These are phyloP conservation scores for Liolophura sinensis DNA, from an alignment of 1,140 invertebrate species.

Conservation along the genomic window DNA sequence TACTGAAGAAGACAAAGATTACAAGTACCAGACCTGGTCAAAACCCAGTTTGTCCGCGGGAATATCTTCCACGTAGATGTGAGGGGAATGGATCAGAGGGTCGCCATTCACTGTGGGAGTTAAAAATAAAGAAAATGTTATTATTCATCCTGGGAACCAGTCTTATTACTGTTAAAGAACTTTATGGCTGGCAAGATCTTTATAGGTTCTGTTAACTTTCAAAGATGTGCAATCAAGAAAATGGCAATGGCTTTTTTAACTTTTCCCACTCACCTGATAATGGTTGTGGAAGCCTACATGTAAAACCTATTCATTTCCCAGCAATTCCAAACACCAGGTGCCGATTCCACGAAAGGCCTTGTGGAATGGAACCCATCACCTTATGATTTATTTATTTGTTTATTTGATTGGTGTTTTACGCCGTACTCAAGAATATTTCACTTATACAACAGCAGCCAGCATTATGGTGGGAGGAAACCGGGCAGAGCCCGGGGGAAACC, in stretches of 20 bases:
- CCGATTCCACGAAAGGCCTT: too few species aligned
- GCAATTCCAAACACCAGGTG: too few species aligned
- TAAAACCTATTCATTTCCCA: background rate
- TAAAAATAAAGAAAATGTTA: background rate
- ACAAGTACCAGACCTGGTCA: slow-evolving; percentile 60
- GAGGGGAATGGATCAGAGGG: slow-evolving; percentile 21
- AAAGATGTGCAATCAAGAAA: background rate
- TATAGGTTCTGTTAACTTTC: background rate
- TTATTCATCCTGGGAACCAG: background rate
- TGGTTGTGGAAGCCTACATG: background rate
- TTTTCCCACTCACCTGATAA: too few species aligned
- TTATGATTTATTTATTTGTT: too few species aligned
- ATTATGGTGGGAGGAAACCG: too few species aligned
- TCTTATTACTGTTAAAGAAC: too few species aligned
- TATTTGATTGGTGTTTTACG: too few species aligned
- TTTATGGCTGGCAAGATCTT: background rate
- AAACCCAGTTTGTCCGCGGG: slow-evolving; percentile 64
- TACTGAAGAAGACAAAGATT: background rate
- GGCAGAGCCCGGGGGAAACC: too few species aligned
- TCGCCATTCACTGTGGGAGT: slow-evolving; percentile 28
- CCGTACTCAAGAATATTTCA: too few species aligned
- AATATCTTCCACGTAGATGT: slow-evolving; percentile 18
- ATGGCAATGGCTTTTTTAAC: background rate
- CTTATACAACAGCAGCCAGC: too few species aligned
- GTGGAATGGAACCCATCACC: too few species aligned